Base-by-base conservation (phyloP, 2,797 vertebrate genomes). In the Chrysolophus pictus region DNA sequence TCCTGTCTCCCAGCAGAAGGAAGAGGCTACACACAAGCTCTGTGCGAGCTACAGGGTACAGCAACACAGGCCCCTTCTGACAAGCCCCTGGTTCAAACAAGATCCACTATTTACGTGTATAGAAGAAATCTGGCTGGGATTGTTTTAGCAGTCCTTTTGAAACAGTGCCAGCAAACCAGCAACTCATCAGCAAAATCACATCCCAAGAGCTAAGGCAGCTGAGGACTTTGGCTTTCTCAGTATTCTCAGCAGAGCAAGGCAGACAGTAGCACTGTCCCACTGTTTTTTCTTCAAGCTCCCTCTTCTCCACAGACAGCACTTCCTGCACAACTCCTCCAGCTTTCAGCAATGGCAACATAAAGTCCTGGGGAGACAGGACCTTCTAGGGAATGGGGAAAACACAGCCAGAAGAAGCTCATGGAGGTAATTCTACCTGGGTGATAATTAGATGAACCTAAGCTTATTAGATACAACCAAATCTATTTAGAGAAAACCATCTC, bases 361-460 rank as follows among this genome's bases (percentile, higher is more conserved):
- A 85, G 39, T 33, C 23, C 56, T 0, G 0, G 35, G 9, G 29
- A 79, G 28, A 41, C 65, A 80, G 49, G 26, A 65, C 18, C 29
- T 68, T 63, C 49, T 39, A 15, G 3, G 0, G 33, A 65, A 65
- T 5, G 31, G 65, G 81, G 41, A 26, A 63, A 62, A 80, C 53
- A 18, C 23, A 53, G 33, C 39, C 55, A 33, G 35, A 42, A 49
- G 69, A 79, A 68, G 82, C 58, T 89, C 87, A 91, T 10, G 7
- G 83, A 82, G 53, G 91, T 90, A 96, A 96, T 95, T 90, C 90
- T 58, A 96, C 96, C 91, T 96, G 90, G 63, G 60, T 60, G 88
- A 72, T 94, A 96, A 95, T 91, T 95, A 94, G 88, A 95, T 95
- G 91, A 96, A 91, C 77, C 83, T 95, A 96, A 96, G 85, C 91